Conservation (phyloP, 2,797 vertebrate genomes). For the Periophthalmus magnuspinnatus region DNA sequence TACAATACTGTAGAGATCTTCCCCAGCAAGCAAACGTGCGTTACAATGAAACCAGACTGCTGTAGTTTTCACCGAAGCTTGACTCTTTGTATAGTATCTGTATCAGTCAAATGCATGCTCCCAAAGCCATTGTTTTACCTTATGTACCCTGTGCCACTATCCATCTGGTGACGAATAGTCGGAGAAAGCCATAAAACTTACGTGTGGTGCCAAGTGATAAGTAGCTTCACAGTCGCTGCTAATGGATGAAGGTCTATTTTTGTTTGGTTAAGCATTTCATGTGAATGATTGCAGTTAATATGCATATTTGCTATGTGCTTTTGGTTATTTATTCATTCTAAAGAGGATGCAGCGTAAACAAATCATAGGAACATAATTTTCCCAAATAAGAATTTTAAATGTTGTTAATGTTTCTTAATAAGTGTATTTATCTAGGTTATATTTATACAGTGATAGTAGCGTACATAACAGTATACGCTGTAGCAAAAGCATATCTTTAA, state of each 20-base stretch:
- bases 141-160: slow-evolving; percentile 19
- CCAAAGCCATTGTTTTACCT: not conserved
- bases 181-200: slow-evolving; percentile 26
- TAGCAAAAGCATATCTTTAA: not conserved
- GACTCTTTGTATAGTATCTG: slow-evolving; percentile 16
- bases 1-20: not conserved
- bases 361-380: not conserved
- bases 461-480: not conserved
- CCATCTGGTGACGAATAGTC: slow-evolving; percentile 38
- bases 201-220: not conserved
- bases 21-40: slow-evolving; percentile 16
- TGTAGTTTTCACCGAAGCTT: slow-evolving; percentile 25
- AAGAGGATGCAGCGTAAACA: too few species aligned
- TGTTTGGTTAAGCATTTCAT: slow-evolving; percentile 4
- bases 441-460: not conserved
- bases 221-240: slow-evolving; percentile 9
- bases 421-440: too few species aligned
- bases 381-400: not conserved
- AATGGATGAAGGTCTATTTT: slow-evolving; percentile 20
- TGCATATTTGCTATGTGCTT: not conserved
- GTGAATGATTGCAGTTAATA: slow-evolving; percentile 8
- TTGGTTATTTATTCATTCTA: not conserved
- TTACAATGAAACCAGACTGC: slow-evolving; percentile 15
- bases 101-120: slow-evolving; percentile 5
- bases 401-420: not conserved